These are phyloP conservation scores for Corvus cornix DNA, from an alignment of 2,113 vertebrate genomes.

Conservation along the genomic window DNA sequence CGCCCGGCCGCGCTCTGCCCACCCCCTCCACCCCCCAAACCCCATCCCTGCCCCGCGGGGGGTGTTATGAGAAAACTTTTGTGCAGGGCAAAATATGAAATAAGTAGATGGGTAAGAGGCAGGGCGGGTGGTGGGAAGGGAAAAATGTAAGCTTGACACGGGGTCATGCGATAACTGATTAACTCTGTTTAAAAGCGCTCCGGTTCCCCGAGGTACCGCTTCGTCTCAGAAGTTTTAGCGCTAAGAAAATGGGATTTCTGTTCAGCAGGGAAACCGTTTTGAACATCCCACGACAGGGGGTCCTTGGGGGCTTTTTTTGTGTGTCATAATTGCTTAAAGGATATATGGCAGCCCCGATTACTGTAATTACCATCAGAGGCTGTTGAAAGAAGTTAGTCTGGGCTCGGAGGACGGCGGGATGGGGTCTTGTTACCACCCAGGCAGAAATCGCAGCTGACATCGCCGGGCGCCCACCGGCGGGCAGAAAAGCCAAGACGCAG, in stretches of 20 bases:
- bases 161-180: constrained; percentile 70
- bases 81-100: constrained; percentile 18
- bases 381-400: constrained; percentile 83
- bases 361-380: constrained; percentile 92
- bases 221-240: constrained; percentile 55
- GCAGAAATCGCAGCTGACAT: constrained; percentile 64
- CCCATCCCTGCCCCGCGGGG: background rate
- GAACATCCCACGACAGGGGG: constrained; percentile 85
- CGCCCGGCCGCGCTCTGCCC: background rate
- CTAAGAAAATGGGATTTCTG: constrained; percentile 72
- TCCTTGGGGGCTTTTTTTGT: constrained; percentile 81
- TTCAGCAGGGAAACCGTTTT: constrained; percentile 80
- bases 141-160: constrained; percentile 68
- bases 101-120: background rate
- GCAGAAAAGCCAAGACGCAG: background rate
- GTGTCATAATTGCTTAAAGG: constrained; percentile 88
- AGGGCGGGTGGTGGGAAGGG: constrained; percentile 16
- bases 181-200: constrained; percentile 65
- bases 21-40: too few species aligned
- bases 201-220: constrained; percentile 53
- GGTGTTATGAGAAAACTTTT: constrained; percentile 17
- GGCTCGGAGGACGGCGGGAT: constrained; percentile 69
- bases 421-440: constrained; percentile 83
- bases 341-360: constrained; percentile 95
- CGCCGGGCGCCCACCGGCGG: constrained; percentile 32